Evolutionary conservation across 2,888 invertebrate species (phyloP).

Genomic region (Pachydiplax longipennis): DNA sequence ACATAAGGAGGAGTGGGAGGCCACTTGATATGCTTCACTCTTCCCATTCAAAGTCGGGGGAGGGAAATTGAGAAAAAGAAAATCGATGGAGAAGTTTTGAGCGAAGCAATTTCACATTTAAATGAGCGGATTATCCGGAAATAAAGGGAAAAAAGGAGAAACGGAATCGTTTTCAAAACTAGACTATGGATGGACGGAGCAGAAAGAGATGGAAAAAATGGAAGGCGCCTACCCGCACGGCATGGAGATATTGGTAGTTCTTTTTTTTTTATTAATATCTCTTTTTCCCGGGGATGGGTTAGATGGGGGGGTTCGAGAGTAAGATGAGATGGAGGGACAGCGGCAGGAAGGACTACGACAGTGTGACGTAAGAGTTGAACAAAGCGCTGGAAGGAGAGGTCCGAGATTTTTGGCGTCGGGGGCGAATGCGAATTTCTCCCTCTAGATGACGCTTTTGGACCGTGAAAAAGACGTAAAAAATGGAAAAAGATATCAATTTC

Average conservation of each 20-base stretch:
- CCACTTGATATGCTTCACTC: constrained; percentile 24
- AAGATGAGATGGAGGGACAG: neutral
- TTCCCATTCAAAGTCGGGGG: constrained; percentile 18
- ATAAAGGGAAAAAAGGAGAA: neutral
- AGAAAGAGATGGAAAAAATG: neutral
- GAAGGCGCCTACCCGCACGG: neutral
- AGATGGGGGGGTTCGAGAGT: neutral
- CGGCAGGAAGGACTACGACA: neutral
- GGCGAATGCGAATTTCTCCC: neutral
- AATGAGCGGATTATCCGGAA: constrained; percentile 40
- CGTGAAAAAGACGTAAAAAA: neutral
- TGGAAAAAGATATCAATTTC: neutral
- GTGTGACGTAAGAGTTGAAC: neutral
- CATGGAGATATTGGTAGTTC: neutral
- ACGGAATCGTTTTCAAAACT: constrained; percentile 6
- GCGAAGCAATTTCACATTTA: constrained; percentile 40
- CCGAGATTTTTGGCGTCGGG: neutral
- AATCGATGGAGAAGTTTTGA: constrained; percentile 36
- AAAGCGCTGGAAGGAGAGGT: neutral
- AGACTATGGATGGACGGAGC: neutral
- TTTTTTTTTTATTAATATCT: neutral
- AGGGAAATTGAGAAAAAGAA: constrained; percentile 38
- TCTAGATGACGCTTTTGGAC: neutral
- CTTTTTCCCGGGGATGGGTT: neutral
- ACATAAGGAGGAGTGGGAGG: neutral